These are phyloP conservation scores for Petroica traversi DNA, from an alignment of 2,113 vertebrate species.

Conservation along the genomic window DNA sequence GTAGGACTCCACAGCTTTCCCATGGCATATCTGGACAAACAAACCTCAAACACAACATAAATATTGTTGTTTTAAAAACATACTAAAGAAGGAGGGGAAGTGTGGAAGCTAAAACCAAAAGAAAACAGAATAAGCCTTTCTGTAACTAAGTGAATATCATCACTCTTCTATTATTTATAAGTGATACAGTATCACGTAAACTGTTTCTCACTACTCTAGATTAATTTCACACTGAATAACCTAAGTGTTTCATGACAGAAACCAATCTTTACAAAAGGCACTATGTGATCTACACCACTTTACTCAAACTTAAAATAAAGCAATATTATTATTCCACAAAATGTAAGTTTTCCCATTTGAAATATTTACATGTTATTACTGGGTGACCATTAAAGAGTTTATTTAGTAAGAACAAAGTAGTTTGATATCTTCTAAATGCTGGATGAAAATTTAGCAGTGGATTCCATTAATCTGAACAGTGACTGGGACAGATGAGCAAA, in stretches of 20 bases:
- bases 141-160: neutral
- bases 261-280: neutral
- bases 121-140: neutral
- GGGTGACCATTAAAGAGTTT: neutral
- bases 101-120: neutral
- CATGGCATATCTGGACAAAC: conserved; percentile 35
- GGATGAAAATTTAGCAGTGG: neutral
- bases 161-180: conserved; percentile 2
- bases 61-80: neutral
- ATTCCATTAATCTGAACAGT: neutral
- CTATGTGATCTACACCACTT: neutral
- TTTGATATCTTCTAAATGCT: neutral
- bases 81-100: rapidly evolving
- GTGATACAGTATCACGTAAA: conserved; percentile 18
- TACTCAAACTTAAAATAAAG: neutral
- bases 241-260: conserved; percentile 15
- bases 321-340: neutral
- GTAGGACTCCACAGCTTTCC: neutral
- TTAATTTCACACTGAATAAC: conserved; percentile 25
- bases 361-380: neutral
- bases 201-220: conserved; percentile 16
- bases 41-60: neutral
- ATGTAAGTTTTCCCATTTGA: neutral
- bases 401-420: neutral
- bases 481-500: neutral